Base-by-base conservation (phyloP, 1,140 invertebrate species). In the Choristoneura fumiferana region DNA sequence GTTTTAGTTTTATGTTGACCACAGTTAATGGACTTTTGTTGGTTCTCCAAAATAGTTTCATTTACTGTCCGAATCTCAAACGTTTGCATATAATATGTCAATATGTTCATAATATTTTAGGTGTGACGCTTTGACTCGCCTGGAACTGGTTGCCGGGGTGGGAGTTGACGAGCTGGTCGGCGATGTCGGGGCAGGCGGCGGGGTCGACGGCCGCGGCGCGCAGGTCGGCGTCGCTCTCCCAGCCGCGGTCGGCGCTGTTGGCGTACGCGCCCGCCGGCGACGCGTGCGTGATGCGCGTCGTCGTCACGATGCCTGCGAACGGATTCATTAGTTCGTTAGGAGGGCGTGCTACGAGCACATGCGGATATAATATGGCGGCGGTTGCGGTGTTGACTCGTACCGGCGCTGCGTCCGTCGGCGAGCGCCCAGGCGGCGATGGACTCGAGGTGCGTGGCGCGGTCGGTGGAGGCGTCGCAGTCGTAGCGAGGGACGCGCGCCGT, bases 391-490 rank as follows among this genome's bases (percentile, higher is more conserved):
- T n/a, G n/a, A 38, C 9, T 36, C 43, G 8, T 13, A 68, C 86
- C 85, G 0, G 81, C 69, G 4, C 78, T 73, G 54, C 87, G 87
- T 0, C 94, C 94, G 83, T 91, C 91, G 60, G 92, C 87, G 69
- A 94, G 91, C 0, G 95, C 95, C 95, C 95, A 96, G 57, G 93
- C 89, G 5, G 95, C 87, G 49, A 96, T 89, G 0, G 94, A 94
- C 1, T 92, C 84, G 29, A 94, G 91, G 72, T 67, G 88, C 29
- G 84, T 91, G 35, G 87, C 90, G 81, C 85, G 90, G 74, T 87
- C 91, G 13, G 37, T 3, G 17, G 54, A 33, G 17, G 43, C 54
- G 17, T 22, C 49, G 35, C 90, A 83, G 10, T 87, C 78, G 0
- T 73, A 63, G 9, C 71, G 64, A 17, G 84, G 83, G 2, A 85